Evolutionary conservation across 2,797 vertebrate genomes (phyloP).

Genomic region (Crenuchus spilurus): DNA sequence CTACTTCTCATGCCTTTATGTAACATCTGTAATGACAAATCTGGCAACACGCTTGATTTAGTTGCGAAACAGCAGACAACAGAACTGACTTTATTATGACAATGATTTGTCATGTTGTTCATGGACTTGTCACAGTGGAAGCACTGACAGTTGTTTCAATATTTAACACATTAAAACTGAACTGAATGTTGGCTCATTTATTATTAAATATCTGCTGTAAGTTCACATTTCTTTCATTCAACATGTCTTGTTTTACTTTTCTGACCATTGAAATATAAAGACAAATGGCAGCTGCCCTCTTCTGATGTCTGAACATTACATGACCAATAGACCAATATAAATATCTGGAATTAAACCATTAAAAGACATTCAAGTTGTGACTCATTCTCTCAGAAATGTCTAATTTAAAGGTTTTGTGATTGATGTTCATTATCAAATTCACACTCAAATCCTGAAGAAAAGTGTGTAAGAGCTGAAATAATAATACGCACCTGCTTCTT

Average conservation of each 20-base stretch:
- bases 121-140: not conserved
- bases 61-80: not conserved
- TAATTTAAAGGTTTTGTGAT: too few species aligned
- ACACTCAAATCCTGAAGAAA: too few species aligned
- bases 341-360: too few species aligned
- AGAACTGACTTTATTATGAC: not conserved
- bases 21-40: not conserved
- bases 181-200: not conserved
- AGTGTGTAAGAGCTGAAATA: not conserved
- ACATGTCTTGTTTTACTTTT: too few species aligned
- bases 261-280: too few species aligned
- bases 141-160: not conserved
- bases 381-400: too few species aligned
- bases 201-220: not conserved
- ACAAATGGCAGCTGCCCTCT: not conserved
- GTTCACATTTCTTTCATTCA: not conserved
- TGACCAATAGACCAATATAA: too few species aligned
- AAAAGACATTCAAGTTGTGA: too few species aligned
- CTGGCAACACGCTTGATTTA: not conserved
- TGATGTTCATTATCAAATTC: too few species aligned
- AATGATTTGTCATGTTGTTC: not conserved
- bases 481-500: conserved; percentile 87
- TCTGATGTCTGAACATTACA: too few species aligned
- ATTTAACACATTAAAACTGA: not conserved
- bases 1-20: not conserved